Conservation (phyloP, 2,113 vertebrate species). For the Pachycephala philippinensis region DNA sequence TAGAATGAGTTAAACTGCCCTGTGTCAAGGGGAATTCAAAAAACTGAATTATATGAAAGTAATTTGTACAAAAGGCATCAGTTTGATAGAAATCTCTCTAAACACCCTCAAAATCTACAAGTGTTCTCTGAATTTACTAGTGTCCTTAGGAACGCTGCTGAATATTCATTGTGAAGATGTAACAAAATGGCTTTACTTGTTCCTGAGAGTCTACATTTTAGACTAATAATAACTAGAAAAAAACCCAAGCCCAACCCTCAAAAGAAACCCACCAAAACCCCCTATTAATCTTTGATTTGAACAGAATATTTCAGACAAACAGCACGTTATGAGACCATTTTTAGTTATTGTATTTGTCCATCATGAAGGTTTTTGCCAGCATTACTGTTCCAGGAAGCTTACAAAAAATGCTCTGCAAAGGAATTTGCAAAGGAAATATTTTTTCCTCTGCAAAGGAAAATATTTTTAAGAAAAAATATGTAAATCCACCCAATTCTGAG, state of each 20-base stretch:
- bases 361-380: not conserved
- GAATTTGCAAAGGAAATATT: too few species aligned
- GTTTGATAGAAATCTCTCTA: not conserved
- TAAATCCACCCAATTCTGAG: not conserved
- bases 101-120: not conserved
- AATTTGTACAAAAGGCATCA: not conserved
- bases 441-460: not conserved
- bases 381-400: not conserved
- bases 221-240: not conserved
- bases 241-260: not conserved
- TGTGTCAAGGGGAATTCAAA: not conserved
- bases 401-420: not conserved
- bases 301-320: not conserved
- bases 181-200: not conserved
- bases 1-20: not conserved
- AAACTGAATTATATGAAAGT: not conserved
- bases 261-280: not conserved
- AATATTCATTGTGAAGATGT: not conserved
- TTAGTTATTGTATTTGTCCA: not conserved
- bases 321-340: not conserved
- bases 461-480: accelerated
- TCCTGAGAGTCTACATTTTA: not conserved
- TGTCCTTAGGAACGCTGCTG: not conserved
- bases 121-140: not conserved
- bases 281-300: not conserved